Conservation (phyloP, 2,113 vertebrate species). For the Tachysurus vachellii region DNA sequence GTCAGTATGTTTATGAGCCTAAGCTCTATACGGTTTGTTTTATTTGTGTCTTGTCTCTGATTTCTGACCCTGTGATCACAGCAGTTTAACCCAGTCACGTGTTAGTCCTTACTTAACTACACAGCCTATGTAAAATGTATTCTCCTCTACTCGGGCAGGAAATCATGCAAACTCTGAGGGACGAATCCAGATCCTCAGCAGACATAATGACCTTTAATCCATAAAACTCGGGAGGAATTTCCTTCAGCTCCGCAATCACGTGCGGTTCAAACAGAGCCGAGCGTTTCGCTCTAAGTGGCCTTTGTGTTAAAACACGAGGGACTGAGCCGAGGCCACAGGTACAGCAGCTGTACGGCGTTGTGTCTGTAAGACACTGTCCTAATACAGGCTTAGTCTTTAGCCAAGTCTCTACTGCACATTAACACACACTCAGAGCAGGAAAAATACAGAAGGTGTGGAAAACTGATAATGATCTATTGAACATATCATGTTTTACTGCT, state of each 20-base stretch:
- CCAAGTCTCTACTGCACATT: not conserved
- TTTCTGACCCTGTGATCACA: not conserved
- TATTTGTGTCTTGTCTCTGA: not conserved
- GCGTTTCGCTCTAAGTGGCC: not conserved
- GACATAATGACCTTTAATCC: constrained; percentile 7
- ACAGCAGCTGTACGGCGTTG: not conserved
- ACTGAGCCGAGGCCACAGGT: not conserved
- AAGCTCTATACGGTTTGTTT: not conserved
- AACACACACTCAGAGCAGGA: not conserved
- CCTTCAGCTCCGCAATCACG: not conserved
- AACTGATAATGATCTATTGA: not conserved
- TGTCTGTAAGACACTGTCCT: not conserved
- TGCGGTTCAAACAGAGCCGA: not conserved
- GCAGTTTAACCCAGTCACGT: not conserved
- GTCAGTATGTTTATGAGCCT: not conserved
- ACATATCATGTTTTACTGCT: not conserved
- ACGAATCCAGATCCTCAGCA: not conserved
- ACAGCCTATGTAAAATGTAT: not conserved
- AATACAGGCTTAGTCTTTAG: not conserved
- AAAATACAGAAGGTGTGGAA: not conserved
- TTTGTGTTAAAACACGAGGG: constrained; percentile 1
- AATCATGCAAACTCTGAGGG: not conserved
- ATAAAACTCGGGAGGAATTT: constrained; percentile 20
- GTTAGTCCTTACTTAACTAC: not conserved
- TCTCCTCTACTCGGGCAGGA: not conserved